Evolutionary conservation across 2,797 vertebrate genomes (phyloP), one percentile per base, ranked within the genome.

Genomic region (Leptoclinus maculatus): DNA sequence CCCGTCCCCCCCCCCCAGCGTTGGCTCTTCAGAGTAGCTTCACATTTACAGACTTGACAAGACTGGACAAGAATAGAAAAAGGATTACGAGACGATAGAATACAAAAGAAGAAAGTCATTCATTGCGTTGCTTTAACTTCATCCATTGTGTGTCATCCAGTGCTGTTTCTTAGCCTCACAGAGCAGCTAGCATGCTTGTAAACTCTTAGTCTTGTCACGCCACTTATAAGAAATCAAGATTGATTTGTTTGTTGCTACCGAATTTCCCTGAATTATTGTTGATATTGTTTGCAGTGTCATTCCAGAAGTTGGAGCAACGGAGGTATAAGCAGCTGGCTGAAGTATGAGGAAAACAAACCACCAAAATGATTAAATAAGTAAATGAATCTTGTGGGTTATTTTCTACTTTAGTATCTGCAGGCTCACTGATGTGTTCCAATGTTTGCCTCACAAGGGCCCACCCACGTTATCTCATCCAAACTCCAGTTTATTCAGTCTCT

Each of bases 1-100:
- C 71, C 12, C 53, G n/a, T n/a, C 13, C 53, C 2, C 53, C 2
- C 63, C 79, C 80, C 76, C 64, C 76, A 82, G 79, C 64, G 3
- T 49, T 47, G 39, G 34, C 25, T 83, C 59, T 38, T 66, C 70
- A 72, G 2, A 69, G 51, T 4, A 23, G 5, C 17, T 11, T 78
- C 66, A 59, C 39, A 62, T 73, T 41, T 19, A 65, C 56, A 72
- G 17, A 32, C 71, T 25, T 59, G 14, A 74, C 25, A 10, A 64
- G 39, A 60, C 56, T n/a, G 3, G 19, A 76, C 34, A 5, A 8
- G 34, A 73, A 25, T 47, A 14, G 11, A 69, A 54, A 1, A 34
- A 32, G 13, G n/a, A n/a, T n/a, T n/a, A n/a, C n/a, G n/a, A 47
- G 41, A 39, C 8, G 29, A 27, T 27, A 36, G 32, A 78, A 51